Evolutionary conservation across 2,888 invertebrate species (phyloP).

Genomic region (Orthosia gothica): DNA sequence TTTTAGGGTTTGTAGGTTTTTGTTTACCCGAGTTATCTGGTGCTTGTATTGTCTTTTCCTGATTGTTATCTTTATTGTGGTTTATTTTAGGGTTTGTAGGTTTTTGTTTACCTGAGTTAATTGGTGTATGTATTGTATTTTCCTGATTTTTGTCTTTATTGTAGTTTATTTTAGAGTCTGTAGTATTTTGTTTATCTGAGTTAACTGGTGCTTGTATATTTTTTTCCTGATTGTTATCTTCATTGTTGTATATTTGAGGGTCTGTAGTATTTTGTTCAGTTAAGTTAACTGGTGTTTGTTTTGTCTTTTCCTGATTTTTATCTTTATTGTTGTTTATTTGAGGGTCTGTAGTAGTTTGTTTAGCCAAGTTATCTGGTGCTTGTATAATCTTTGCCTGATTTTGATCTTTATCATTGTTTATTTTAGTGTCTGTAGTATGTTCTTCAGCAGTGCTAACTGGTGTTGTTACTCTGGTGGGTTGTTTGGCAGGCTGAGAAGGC

Average conservation of each 20-base stretch:
- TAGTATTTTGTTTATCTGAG: background rate
- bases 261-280: background rate
- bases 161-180: conserved; percentile 1
- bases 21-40: too few species aligned
- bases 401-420: conserved; percentile 5
- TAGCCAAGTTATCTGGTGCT: background rate
- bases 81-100: too few species aligned
- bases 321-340: conserved; percentile 2
- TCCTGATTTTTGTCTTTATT: background rate
- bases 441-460: background rate
- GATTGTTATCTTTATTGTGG: too few species aligned
- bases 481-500: background rate
- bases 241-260: conserved; percentile 1
- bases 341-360: conserved; percentile 1
- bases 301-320: background rate
- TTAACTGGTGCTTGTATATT: background rate
- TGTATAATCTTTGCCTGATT: background rate
- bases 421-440: conserved; percentile 1
- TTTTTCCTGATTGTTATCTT: background rate
- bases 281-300: conserved; percentile 3
- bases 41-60: too few species aligned
- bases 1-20: too few species aligned
- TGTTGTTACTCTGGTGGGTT: background rate
- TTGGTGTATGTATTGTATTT: background rate
- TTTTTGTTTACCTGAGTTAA: too few species aligned